Evolutionary conservation across 2,888 invertebrate genomes (phyloP).

Genomic region (Lasioglossum leucozonium): DNA sequence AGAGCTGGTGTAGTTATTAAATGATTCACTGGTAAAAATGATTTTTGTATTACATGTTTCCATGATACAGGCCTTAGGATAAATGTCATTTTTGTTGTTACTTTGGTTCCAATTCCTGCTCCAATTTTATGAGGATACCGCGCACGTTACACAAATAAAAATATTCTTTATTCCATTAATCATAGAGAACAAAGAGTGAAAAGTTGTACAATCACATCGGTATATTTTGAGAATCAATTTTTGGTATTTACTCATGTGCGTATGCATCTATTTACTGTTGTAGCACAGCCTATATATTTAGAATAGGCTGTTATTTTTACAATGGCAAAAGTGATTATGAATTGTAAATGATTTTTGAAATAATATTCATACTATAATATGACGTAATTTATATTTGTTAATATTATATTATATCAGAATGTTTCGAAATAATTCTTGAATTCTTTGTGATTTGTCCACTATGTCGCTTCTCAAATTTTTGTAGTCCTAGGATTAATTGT

Average conservation of each 20-base stretch:
- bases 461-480: neutral
- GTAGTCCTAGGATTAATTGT: neutral
- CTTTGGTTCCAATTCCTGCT: neutral
- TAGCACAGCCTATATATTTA: too few relatives aligned
- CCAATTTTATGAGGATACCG: slow-evolving; percentile 3
- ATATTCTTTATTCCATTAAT: slow-evolving; percentile 17
- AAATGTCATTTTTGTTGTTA: slow-evolving; percentile 58
- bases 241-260: neutral
- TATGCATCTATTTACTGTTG: too few relatives aligned
- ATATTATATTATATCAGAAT: neutral
- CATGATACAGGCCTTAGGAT: slow-evolving; percentile 42
- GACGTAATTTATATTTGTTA: too few relatives aligned
- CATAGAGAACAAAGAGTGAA: slow-evolving; percentile 10
- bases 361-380: too few relatives aligned
- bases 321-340: too few relatives aligned
- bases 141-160: slow-evolving; percentile 34
- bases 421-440: neutral
- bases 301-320: too few relatives aligned
- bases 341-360: too few relatives aligned
- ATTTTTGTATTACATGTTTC: slow-evolving; percentile 44
- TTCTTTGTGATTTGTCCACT: neutral
- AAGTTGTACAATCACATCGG: neutral
- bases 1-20: slow-evolving; percentile 45
- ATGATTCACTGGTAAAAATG: slow-evolving; percentile 33
- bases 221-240: neutral